Evolutionary conservation across 2,888 invertebrate species (phyloP).

Genomic region (Athalia cordata): DNA sequence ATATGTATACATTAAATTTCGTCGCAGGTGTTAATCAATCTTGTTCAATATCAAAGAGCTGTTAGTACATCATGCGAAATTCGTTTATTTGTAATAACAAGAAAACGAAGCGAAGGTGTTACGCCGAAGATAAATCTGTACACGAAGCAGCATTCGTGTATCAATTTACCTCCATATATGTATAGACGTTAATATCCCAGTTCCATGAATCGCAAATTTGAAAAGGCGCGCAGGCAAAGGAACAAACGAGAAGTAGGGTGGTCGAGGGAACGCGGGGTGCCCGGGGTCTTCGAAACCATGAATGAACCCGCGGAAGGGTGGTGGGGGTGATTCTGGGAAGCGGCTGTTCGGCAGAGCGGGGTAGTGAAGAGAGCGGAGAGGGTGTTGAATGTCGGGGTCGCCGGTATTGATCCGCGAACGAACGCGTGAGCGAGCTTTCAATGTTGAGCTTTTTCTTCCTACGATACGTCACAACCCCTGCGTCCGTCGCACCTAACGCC

Average conservation of each 20-base stretch:
- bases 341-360: conserved; percentile 52
- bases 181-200: conserved; percentile 21
- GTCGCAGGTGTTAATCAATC: no score
- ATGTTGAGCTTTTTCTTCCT: conserved; percentile 66
- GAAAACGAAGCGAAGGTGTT: neutral
- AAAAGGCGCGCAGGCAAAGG: conserved; percentile 49
- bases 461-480: conserved; percentile 55
- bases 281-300: conserved; percentile 62
- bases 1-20: no score
- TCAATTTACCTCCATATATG: neutral
- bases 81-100: neutral
- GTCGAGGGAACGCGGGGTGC: conserved; percentile 49
- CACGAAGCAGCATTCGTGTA: neutral
- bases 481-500: conserved; percentile 58
- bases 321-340: conserved; percentile 39
- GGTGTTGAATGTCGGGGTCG: conserved; percentile 73
- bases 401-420: conserved; percentile 70
- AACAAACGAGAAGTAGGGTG: conserved; percentile 53
- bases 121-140: neutral
- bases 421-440: conserved; percentile 62
- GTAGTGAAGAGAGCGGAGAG: conserved; percentile 57
- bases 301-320: conserved; percentile 63
- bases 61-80: no score
- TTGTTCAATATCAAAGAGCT: no score
- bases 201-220: conserved; percentile 41